phyloP scores from a whole-genome alignment of 1,140 invertebrate species.

The Sminthurides bifidus region DNA sequence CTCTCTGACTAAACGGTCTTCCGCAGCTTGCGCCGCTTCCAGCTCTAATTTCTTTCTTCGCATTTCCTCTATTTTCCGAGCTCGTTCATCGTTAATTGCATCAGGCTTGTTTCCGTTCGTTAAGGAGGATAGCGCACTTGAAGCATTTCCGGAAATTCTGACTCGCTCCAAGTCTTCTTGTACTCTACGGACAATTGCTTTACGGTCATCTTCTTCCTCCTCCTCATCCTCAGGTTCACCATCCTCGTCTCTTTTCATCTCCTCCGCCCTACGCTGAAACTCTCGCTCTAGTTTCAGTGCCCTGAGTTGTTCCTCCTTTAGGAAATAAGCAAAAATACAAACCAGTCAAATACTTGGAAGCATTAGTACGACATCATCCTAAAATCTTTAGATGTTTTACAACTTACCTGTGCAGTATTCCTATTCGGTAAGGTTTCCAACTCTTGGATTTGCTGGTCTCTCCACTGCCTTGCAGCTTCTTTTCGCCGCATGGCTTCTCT shows the following conservation, averaged over 20 bases:
- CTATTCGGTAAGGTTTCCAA: slow-evolving; percentile 53
- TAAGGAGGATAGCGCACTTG: neutral
- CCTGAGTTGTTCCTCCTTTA: slow-evolving; percentile 62
- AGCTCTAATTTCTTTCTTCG: slow-evolving; percentile 42
- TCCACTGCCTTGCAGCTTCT: slow-evolving; percentile 55
- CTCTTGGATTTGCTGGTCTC: slow-evolving; percentile 73
- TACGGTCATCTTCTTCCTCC: slow-evolving; percentile 37
- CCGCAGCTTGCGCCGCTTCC: slow-evolving; percentile 30
- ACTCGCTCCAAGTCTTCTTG: slow-evolving; percentile 38
- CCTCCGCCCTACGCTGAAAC: slow-evolving; percentile 73
- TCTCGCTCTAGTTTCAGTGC: slow-evolving; percentile 69
- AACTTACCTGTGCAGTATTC: slow-evolving; percentile 50
- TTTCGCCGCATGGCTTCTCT: slow-evolving; percentile 50
- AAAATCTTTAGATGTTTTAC: neutral
- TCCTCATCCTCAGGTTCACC: slow-evolving; percentile 52
- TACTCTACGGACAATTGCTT: slow-evolving; percentile 33
- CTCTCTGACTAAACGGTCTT: slow-evolving; percentile 30
- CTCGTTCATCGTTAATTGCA: slow-evolving; percentile 41
- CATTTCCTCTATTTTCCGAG: slow-evolving; percentile 44
- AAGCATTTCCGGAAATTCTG: slow-evolving; percentile 9
- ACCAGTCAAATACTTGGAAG: neutral
- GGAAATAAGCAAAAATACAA: neutral
- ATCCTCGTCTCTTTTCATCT: slow-evolving; percentile 60
- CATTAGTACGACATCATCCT: neutral
- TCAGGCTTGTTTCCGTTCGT: slow-evolving; percentile 30